phyloP scores from a whole-genome alignment of 2,113 vertebrate genomes.

The Menura novaehollandiae region DNA sequence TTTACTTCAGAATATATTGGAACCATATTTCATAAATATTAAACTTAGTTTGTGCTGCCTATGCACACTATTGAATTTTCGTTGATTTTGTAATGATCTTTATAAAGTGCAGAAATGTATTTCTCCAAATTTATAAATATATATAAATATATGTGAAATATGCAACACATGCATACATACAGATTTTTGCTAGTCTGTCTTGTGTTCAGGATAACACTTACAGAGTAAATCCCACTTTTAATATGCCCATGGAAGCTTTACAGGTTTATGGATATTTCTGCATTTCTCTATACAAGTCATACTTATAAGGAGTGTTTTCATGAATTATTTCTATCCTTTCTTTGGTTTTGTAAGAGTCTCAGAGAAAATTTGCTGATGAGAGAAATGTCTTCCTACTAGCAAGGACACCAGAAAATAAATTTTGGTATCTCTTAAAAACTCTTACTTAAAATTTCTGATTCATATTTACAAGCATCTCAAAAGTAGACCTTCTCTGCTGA shows the following conservation, averaged over 20 bases:
- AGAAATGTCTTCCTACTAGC: background rate
- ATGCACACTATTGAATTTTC: background rate
- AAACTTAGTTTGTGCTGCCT: background rate
- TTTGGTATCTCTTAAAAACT: background rate
- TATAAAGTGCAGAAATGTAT: background rate
- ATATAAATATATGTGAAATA: background rate
- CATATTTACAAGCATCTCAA: background rate
- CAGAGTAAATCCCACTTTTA: background rate
- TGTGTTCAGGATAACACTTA: background rate
- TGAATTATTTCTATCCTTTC: background rate
- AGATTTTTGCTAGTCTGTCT: background rate
- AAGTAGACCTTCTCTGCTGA: background rate
- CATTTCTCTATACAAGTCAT: background rate
- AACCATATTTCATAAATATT: background rate
- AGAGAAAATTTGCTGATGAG: background rate
- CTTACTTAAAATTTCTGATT: background rate
- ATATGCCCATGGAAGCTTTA: background rate
- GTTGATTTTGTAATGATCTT: background rate
- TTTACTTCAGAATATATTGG: background rate
- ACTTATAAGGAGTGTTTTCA: background rate
- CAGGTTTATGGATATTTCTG: background rate
- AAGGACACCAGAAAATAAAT: background rate
- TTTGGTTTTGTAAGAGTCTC: background rate
- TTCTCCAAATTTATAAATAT: background rate
- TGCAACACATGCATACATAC: background rate